Conservation (phyloP, 2,797 vertebrate species). For the Pterois miles region DNA sequence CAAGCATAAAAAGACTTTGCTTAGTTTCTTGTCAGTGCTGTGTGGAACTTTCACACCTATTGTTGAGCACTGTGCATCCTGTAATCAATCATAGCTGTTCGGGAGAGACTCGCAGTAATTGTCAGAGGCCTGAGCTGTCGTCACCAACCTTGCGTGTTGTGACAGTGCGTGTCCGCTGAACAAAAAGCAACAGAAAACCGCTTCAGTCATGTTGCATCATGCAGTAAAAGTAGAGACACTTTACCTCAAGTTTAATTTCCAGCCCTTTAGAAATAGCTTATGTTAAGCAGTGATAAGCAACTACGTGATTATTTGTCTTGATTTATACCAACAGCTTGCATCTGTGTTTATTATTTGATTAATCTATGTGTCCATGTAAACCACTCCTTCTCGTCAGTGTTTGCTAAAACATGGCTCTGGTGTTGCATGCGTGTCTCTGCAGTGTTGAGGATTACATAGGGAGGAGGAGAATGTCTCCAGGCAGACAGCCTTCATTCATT, state of each 20-base stretch:
- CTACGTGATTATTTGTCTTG: slow-evolving; percentile 24
- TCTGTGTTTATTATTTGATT: slow-evolving; percentile 55
- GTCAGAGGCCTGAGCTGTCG: slow-evolving; percentile 68
- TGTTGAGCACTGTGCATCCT: slow-evolving; percentile 55
- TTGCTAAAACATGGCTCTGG: slow-evolving; percentile 46
- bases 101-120: slow-evolving; percentile 49
- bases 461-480: slow-evolving; percentile 37
- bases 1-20: slow-evolving; percentile 31
- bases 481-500: slow-evolving; percentile 48
- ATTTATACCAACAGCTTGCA: slow-evolving; percentile 32
- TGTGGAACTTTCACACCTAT: slow-evolving; percentile 62
- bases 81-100: slow-evolving; percentile 77
- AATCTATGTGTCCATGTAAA: slow-evolving; percentile 50
- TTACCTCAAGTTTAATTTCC: slow-evolving; percentile 42
- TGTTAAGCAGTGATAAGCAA: slow-evolving; percentile 8
- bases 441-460: slow-evolving; percentile 31
- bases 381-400: slow-evolving; percentile 33
- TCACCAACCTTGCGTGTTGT: slow-evolving; percentile 68
- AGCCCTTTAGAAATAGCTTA: slow-evolving; percentile 18
- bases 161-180: slow-evolving; percentile 70
- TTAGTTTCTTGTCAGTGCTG: slow-evolving; percentile 40
- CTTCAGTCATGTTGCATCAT: slow-evolving; percentile 69
- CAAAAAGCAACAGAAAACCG: slow-evolving; percentile 66
- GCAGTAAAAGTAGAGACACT: slow-evolving; percentile 53
- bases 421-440: slow-evolving; percentile 41